These are phyloP conservation scores for Pholis gunnellus DNA, from an alignment of 2,113 vertebrate genomes.

Conservation along the genomic window DNA sequence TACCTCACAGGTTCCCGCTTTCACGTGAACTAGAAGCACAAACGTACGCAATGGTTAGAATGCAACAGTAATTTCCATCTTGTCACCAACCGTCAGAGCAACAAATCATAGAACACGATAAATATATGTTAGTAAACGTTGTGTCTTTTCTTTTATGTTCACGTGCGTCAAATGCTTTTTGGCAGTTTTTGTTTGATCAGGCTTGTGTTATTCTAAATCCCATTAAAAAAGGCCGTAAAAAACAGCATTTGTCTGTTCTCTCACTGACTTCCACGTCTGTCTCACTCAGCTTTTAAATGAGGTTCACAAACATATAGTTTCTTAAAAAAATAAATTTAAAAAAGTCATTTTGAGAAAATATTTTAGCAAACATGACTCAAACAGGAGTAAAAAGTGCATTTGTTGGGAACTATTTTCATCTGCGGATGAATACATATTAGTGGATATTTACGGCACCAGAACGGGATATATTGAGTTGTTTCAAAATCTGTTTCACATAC, in stretches of 20 bases:
- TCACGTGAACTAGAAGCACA: constrained; percentile 87
- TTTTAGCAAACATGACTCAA: not conserved
- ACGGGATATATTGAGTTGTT: not conserved
- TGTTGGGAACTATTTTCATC: not conserved
- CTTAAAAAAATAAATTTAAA: not conserved
- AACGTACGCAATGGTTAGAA: constrained; percentile 32
- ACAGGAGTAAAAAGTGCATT: not conserved
- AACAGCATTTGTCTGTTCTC: not conserved
- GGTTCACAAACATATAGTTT: not conserved
- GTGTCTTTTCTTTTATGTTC: not conserved
- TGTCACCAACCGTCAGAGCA: not conserved
- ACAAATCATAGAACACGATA: not conserved
- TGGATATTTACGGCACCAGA: not conserved
- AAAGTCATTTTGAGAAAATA: not conserved
- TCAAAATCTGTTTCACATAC: too few relatives aligned
- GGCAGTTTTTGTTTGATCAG: not conserved
- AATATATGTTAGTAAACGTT: not conserved
- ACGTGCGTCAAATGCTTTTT: not conserved
- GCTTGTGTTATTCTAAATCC: not conserved
- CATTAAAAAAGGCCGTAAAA: not conserved
- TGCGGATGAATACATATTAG: not conserved
- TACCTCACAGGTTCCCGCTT: constrained; percentile 96
- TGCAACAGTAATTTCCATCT: not conserved
- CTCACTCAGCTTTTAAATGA: not conserved
- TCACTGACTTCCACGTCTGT: not conserved